These are phyloP conservation scores for Apamea epomidion DNA, from an alignment of 2,888 invertebrate genomes.

Conservation along the genomic window DNA sequence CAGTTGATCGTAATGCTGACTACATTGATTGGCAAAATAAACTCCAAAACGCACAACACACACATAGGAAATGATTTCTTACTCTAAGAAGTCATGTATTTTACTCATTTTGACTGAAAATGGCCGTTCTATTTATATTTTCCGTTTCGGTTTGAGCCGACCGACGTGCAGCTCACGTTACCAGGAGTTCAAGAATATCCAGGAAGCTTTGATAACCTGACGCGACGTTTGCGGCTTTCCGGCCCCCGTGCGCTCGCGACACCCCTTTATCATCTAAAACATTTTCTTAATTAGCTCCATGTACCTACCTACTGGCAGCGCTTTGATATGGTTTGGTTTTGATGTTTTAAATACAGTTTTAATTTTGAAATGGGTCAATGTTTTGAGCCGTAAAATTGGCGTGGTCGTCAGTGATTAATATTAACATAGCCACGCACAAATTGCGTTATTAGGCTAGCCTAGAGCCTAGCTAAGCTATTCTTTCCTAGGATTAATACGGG, in stretches of 20 bases:
- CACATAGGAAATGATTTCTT: background rate
- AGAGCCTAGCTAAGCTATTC: background rate
- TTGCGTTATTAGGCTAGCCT: background rate
- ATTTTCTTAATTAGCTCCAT: slow-evolving; percentile 54
- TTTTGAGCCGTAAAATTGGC: background rate
- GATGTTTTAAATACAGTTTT: slow-evolving; percentile 32
- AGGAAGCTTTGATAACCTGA: slow-evolving; percentile 36
- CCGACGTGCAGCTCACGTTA: slow-evolving; percentile 17
- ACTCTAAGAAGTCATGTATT: background rate
- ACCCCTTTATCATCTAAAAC: slow-evolving; percentile 19
- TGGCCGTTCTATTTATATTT: slow-evolving; percentile 9
- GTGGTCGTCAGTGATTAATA: background rate
- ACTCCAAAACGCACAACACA: background rate
- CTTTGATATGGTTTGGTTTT: slow-evolving; percentile 37
- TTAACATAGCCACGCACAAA: background rate
- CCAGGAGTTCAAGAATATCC: slow-evolving; percentile 4
- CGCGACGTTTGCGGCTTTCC: slow-evolving; percentile 30
- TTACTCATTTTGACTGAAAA: background rate
- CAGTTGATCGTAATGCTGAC: background rate
- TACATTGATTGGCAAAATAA: background rate
- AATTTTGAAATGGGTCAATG: slow-evolving; percentile 21
- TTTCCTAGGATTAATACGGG: background rate
- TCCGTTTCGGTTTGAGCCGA: background rate
- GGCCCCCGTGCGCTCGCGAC: slow-evolving; percentile 6
- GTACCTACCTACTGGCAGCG: background rate